Conservation (phyloP, 2,113 vertebrate species). For the Tichodroma muraria region DNA sequence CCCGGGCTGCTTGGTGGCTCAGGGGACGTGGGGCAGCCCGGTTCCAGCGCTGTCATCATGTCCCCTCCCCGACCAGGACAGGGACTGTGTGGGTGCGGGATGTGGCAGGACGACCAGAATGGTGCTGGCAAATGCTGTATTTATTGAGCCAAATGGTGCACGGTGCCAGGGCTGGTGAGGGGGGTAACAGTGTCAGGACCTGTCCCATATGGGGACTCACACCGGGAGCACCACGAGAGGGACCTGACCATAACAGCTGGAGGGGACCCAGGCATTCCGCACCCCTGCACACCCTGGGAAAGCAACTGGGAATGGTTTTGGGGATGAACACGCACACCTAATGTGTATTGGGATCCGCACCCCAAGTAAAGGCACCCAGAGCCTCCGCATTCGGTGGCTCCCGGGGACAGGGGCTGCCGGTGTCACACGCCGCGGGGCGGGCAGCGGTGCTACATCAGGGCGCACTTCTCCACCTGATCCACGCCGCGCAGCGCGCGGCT, state of each 20-base stretch:
- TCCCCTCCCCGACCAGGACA: neutral
- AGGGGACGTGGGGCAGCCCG: neutral
- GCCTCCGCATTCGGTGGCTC: neutral
- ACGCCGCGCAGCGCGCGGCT: constrained; percentile 56
- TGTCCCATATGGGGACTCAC: rapidly evolving
- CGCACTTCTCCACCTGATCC: constrained; percentile 33
- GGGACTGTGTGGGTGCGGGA: rapidly evolving
- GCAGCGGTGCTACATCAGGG: constrained; percentile 24
- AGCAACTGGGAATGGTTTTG: neutral
- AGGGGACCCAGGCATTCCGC: neutral
- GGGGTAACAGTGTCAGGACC: neutral
- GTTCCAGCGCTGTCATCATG: neutral
- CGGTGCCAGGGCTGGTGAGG: neutral
- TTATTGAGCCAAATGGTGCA: neutral
- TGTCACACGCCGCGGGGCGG: rapidly evolving
- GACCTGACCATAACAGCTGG: neutral
- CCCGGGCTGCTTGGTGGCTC: neutral
- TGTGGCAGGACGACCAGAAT: neutral
- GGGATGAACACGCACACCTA: neutral
- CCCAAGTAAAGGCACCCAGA: neutral
- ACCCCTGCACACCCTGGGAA: neutral
- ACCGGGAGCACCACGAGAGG: neutral
- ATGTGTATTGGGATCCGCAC: neutral
- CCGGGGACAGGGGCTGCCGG: neutral
- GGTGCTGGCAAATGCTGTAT: rapidly evolving